These are phyloP conservation scores for Ommatoiulus sabulosus DNA, from an alignment of 2,888 invertebrate species.

Conservation along the genomic window DNA sequence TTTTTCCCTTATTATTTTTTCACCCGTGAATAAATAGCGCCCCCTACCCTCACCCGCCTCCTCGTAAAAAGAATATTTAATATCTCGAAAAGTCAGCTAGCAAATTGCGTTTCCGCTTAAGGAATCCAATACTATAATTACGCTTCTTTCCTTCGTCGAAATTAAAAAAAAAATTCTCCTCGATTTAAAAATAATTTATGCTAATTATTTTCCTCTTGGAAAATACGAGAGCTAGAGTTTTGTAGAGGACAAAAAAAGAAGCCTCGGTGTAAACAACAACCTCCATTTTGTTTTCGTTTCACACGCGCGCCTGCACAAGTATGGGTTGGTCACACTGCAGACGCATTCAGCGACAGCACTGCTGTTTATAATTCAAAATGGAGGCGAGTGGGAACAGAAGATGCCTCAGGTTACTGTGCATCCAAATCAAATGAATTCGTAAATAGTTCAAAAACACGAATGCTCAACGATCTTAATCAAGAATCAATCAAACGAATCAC, in stretches of 20 bases:
- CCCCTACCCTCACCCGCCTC: not conserved
- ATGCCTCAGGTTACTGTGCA: no score
- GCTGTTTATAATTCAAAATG: not conserved
- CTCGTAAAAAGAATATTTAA: not conserved
- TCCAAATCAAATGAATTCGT: no score
- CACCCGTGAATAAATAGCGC: not conserved
- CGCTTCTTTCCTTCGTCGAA: not conserved
- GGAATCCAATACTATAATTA: not conserved
- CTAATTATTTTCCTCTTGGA: not conserved
- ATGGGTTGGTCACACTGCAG: not conserved
- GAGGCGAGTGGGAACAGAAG: not conserved
- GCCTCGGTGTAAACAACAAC: not conserved
- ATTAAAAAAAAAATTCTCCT: not conserved
- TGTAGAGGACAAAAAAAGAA: not conserved
- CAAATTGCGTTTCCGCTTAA: slow-evolving; percentile 13
- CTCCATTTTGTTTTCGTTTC: not conserved
- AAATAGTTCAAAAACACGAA: no score
- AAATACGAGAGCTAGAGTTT: not conserved
- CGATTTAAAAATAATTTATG: not conserved
- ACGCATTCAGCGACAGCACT: not conserved
- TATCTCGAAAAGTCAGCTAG: not conserved
- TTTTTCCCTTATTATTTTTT: slow-evolving; percentile 18
- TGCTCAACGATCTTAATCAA: not conserved
- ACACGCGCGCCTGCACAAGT: not conserved
- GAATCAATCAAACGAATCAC: not conserved